phyloP scores from a whole-genome alignment of 2,888 invertebrate genomes.

The Cetonia aurata region DNA sequence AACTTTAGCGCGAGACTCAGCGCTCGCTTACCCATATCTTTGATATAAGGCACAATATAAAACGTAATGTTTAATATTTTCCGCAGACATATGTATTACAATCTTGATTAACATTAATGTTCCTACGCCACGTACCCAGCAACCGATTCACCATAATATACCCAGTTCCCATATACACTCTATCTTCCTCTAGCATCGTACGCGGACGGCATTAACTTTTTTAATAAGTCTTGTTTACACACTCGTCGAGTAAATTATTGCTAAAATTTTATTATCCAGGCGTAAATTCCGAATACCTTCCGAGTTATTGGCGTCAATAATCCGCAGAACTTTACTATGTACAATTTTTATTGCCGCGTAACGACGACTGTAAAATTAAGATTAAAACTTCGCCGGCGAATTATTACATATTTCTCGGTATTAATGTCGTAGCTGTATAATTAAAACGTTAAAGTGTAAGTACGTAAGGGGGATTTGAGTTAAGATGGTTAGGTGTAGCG shows the following conservation, averaged over 20 bases:
- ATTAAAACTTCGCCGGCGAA: slow-evolving; percentile 30
- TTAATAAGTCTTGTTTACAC: slow-evolving; percentile 31
- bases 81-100: slow-evolving; percentile 10
- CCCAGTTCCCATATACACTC: background rate
- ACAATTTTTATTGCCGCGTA: slow-evolving; percentile 19
- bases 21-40: background rate
- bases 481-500: background rate
- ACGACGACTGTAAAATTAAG: slow-evolving; percentile 26
- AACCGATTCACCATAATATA: background rate
- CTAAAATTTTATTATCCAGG: slow-evolving; percentile 36
- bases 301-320: slow-evolving; percentile 33
- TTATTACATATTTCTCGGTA: slow-evolving; percentile 30
- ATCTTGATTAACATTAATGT: slow-evolving; percentile 25
- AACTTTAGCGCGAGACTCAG: background rate
- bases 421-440: slow-evolving; percentile 29
- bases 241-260: slow-evolving; percentile 30
- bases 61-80: slow-evolving; percentile 23
- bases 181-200: background rate
- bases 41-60: slow-evolving; percentile 29
- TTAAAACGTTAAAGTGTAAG: slow-evolving; percentile 17
- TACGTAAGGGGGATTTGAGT: background rate
- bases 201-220: slow-evolving; percentile 12
- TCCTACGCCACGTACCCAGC: background rate
- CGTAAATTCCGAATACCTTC: slow-evolving; percentile 31
- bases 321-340: slow-evolving; percentile 16